phyloP scores from a whole-genome alignment of 2,113 vertebrate species.

The Columba livia region DNA sequence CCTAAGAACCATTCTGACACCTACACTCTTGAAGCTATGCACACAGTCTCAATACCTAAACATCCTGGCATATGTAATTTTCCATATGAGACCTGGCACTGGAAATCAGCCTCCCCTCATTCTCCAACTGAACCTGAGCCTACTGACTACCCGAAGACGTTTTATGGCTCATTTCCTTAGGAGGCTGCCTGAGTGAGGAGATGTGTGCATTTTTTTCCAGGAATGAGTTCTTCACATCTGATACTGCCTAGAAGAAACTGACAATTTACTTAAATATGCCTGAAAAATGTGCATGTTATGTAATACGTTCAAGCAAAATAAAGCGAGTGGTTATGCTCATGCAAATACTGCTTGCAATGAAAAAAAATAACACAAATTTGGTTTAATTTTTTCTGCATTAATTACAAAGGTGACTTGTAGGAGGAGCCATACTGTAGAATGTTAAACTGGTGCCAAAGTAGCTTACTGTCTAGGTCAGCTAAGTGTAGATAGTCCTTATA shows the following conservation, averaged over 20 bases:
- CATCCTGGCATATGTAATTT: neutral
- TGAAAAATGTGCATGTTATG: rapidly evolving
- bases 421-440: neutral
- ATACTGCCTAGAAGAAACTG: neutral
- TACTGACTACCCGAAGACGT: neutral
- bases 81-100: neutral
- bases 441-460: neutral
- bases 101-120: neutral
- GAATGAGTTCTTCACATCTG: neutral
- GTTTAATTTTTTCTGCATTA: neutral
- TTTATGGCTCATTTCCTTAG: neutral
- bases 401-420: neutral
- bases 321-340: neutral
- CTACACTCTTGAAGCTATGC: neutral
- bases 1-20: neutral
- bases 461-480: neutral
- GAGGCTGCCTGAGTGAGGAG: neutral
- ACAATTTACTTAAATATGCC: neutral
- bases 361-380: rapidly evolving
- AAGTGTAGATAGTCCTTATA: neutral
- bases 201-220: neutral
- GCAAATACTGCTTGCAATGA: neutral
- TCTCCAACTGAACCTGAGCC: neutral
- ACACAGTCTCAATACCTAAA: neutral
- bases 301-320: neutral